Base-by-base conservation (phyloP, 2,113 vertebrate genomes). In the Ia io region DNA sequence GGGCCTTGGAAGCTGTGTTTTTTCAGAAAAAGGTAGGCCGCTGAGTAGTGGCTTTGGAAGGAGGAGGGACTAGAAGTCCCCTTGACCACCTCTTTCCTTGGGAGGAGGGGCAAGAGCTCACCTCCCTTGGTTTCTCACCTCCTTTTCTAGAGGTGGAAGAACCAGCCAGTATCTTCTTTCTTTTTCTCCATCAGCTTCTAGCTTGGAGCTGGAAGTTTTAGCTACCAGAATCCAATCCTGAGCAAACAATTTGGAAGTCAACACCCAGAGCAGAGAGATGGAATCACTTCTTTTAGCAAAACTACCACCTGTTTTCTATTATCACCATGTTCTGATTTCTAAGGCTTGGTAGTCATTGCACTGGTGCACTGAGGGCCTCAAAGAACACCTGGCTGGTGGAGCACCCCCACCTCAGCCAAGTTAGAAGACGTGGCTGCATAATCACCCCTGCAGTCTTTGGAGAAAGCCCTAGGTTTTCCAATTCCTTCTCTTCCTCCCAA, bases 1-100 rank as follows among this genome's bases (percentile, higher is more conserved):
- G 9, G 30, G 49, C 30, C 28, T 42, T 42, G 25, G 65, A n/a
- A 91, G 20, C 22, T 91, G 42, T 56, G 61, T 83, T 94, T 95
- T 90, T 44, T 53, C 70, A n/a, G 23, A 1, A 79, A 74, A 85
- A 78, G 42, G 9, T 9, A 69, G 28, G n/a, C 35, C 35, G 7
- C 37, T 88, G 40, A 83, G 73, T 93, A 84, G 42, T 91, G 35
- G 53, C 65, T 91, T 94, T 87, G 69, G 70, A 91, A 70, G 40
- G 53, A 84, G 79, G 51, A 63, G 2, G 30, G 63, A 49, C 70
- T 47, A 69, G 42, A 87, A 9, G 17, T 30, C 28, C 44, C n/a
- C 59, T 65, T 49, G 53, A 74, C 25, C 4, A 32, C 44, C 6
- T 71, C 32, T 91, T 95, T 47, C 42, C 32, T 49, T 59, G 67